A percentile compares a stretch with the other conserved stretches of the same genome.
Conservation (phyloP, 2,113 vertebrate genomes). For the Seriola aureovittata region DNA sequence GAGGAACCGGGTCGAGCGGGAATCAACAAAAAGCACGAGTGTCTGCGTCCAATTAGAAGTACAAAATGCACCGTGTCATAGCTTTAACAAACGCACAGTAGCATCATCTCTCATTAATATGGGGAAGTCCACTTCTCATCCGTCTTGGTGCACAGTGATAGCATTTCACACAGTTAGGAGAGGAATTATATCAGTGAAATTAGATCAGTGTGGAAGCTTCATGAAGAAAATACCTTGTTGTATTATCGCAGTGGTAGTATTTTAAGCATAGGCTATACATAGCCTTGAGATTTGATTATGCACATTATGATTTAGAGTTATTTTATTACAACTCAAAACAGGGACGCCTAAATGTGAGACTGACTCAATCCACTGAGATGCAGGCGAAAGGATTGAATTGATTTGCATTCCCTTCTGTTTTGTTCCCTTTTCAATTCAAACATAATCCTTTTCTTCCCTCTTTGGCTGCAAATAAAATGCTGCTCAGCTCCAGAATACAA, state of each 20-base stretch:
- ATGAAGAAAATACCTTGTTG: not conserved
- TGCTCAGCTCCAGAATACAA: conserved; percentile 18
- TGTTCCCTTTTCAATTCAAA: conserved; percentile 21
- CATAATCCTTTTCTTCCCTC: conserved; percentile 8
- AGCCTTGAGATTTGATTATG: conserved; percentile 12
- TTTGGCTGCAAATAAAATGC: conserved; percentile 30
- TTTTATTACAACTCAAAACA: not conserved
- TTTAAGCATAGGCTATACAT: not conserved
- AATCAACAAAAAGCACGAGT: conserved; percentile 3
- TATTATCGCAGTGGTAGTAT: not conserved
- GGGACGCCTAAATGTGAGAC: conserved; percentile 23
- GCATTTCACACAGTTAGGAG: conserved; percentile 9
- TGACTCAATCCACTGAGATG: not conserved
- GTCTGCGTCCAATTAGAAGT: not conserved
- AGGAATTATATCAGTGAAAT: conserved; percentile 4
- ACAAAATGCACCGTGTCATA: conserved; percentile 6
- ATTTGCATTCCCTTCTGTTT: conserved; percentile 49
- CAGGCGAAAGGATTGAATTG: not conserved
- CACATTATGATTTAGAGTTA: conserved; percentile 18
- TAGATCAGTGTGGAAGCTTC: conserved; percentile 6
- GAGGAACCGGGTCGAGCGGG: not conserved
- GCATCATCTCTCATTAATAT: conserved; percentile 20
- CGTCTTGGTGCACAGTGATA: not conserved
- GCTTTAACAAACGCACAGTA: conserved; percentile 5
- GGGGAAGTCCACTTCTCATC: conserved; percentile 1